Evolutionary conservation across 2,888 invertebrate genomes (phyloP).

Genomic region (Beris morrisii): DNA sequence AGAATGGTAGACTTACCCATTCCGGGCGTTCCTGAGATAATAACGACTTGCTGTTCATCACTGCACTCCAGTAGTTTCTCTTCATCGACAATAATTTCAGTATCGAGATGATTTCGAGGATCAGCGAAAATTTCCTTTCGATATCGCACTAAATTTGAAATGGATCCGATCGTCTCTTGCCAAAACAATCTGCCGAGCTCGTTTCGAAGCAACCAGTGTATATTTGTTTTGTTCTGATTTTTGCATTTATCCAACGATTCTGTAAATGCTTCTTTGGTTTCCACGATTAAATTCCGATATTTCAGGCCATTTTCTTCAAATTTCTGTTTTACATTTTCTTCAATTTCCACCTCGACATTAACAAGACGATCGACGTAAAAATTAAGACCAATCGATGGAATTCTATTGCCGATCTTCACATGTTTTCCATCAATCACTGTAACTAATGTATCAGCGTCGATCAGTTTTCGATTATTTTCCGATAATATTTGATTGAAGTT

Average conservation of each 20-base stretch:
- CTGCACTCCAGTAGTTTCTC: background rate
- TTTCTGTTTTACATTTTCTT: background rate
- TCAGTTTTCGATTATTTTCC: background rate
- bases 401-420: background rate
- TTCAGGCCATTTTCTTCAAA: too few species aligned
- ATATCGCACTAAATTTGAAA: background rate
- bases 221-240: background rate
- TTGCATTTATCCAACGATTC: background rate
- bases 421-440: background rate
- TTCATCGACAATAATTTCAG: background rate
- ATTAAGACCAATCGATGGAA: background rate
- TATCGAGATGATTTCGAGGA: too few species aligned
- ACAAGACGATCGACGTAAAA: constrained; percentile 14
- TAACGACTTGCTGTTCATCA: background rate
- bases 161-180: background rate
- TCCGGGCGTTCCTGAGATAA: constrained; percentile 12
- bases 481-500: too few species aligned
- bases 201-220: background rate
- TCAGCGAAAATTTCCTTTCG: background rate
- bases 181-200: constrained; percentile 3
- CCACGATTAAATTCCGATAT: too few species aligned
- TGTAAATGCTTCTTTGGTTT: too few species aligned
- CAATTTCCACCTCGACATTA: constrained; percentile 1
- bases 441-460: constrained; percentile 10
- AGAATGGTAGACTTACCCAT: constrained; percentile 20